Evolutionary conservation across 1,140 invertebrate genomes (phyloP).

Genomic region (Heliconius nattereri): DNA sequence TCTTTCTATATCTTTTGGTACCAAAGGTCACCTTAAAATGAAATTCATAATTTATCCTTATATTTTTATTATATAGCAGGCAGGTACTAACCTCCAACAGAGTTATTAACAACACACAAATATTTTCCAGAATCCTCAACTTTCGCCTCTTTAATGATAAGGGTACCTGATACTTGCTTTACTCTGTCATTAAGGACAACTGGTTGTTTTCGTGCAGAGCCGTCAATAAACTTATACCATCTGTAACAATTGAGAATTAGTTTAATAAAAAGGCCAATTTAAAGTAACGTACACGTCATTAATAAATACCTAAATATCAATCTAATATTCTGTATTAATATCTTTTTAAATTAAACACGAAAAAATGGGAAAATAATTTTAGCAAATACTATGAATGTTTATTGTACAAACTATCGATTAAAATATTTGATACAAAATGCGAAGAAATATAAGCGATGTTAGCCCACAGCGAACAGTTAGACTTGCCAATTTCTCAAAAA

Average conservation of each 20-base stretch:
- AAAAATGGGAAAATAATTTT: not conserved
- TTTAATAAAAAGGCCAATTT: slow-evolving; percentile 41
- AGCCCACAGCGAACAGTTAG: slow-evolving; percentile 20
- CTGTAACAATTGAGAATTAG: slow-evolving; percentile 84
- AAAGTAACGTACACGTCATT: not conserved
- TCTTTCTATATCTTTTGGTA: not conserved
- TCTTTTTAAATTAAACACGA: not conserved
- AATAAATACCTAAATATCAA: not conserved
- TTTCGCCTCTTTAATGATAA: slow-evolving; percentile 94
- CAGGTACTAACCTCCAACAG: slow-evolving; percentile 86
- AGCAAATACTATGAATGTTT: not conserved
- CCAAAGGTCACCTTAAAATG: too few relatives aligned
- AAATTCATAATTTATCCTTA: too few relatives aligned
- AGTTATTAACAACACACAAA: slow-evolving; percentile 96
- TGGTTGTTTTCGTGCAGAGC: slow-evolving; percentile 90
- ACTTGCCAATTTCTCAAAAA: slow-evolving; percentile 29
- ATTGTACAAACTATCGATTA: not conserved
- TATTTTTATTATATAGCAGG: not conserved
- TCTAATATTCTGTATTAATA: not conserved
- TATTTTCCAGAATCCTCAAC: slow-evolving; percentile 97
- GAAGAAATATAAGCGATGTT: slow-evolving; percentile 28
- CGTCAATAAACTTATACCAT: slow-evolving; percentile 96
- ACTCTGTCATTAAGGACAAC: slow-evolving; percentile 92
- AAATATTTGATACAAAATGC: not conserved
- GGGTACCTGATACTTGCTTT: slow-evolving; percentile 95